Conservation (phyloP, 1,140 invertebrate genomes). For the Drosophila triauraria region DNA sequence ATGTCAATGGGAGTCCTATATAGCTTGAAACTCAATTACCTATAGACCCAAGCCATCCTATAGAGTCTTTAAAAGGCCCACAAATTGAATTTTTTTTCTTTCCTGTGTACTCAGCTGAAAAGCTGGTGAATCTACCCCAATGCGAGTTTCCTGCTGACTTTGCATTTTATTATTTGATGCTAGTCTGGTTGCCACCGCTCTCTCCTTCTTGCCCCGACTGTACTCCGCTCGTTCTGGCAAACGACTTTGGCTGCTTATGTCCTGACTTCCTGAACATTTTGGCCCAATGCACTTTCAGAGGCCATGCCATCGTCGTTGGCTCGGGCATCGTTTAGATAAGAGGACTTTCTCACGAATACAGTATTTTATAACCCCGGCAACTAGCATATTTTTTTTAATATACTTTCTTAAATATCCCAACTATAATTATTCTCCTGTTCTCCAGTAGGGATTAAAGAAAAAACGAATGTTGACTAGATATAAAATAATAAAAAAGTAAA, state of each 20-base stretch:
- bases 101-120: constrained; percentile 29
- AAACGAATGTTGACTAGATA: no score
- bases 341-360: neutral
- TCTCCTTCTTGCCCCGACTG: neutral
- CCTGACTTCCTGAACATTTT: constrained; percentile 62
- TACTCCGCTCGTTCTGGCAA: constrained; percentile 45
- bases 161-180: constrained; percentile 64
- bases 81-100: constrained; percentile 25
- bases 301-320: constrained; percentile 33
- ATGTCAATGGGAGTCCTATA: no score
- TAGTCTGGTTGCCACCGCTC: constrained; percentile 38
- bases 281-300: constrained; percentile 33
- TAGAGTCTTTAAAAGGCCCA: constrained; percentile 29
- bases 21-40: constrained; percentile 28
- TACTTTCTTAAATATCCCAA: neutral
- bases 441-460: no score
- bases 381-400: constrained; percentile 6
- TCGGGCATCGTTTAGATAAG: constrained; percentile 67
- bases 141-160: constrained; percentile 70
- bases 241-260: constrained; percentile 63
- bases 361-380: constrained; percentile 30
- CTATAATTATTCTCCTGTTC: no score
- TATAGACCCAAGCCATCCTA: neutral
- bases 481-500: no score
- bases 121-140: constrained; percentile 37